These are phyloP conservation scores for Perodicticus potto DNA, from an alignment of 2,797 vertebrate species.

Conservation along the genomic window DNA sequence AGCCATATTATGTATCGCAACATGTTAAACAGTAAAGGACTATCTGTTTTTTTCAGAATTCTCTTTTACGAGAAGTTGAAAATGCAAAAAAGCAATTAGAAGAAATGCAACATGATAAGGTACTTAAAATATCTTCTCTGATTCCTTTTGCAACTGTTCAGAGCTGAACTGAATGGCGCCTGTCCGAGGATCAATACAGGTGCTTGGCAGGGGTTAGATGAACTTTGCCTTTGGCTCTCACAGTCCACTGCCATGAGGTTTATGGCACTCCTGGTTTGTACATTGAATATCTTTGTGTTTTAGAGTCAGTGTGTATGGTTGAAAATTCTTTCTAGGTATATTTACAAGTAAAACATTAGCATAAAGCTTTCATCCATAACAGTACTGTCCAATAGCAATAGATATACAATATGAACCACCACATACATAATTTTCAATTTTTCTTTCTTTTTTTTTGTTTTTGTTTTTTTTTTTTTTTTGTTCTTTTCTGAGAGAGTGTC, in stretches of 20 bases:
- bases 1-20: rapidly evolving
- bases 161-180: rapidly evolving
- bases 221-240: rapidly evolving
- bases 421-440: rapidly evolving
- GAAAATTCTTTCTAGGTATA: background rate
- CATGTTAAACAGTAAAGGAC: background rate
- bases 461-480: no score
- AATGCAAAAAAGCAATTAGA: slow-evolving; percentile 96
- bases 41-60: slow-evolving; percentile 89
- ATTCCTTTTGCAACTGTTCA: rapidly evolving
- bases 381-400: rapidly evolving
- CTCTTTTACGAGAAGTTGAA: slow-evolving; percentile 95
- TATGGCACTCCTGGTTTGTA: rapidly evolving
- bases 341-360: rapidly evolving
- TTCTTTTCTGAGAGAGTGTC: no score
- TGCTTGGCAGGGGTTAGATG: rapidly evolving
- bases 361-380: background rate
- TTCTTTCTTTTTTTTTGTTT: no score
- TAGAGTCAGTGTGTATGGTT: background rate
- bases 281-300: rapidly evolving
- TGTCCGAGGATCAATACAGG: rapidly evolving
- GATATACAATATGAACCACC: background rate
- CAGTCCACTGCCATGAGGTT: rapidly evolving
- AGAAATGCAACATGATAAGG: slow-evolving; percentile 98
- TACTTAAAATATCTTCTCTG: slow-evolving; percentile 75